phyloP scores from a whole-genome alignment of 2,888 invertebrate species.

The Caenorhabditis virilis region DNA sequence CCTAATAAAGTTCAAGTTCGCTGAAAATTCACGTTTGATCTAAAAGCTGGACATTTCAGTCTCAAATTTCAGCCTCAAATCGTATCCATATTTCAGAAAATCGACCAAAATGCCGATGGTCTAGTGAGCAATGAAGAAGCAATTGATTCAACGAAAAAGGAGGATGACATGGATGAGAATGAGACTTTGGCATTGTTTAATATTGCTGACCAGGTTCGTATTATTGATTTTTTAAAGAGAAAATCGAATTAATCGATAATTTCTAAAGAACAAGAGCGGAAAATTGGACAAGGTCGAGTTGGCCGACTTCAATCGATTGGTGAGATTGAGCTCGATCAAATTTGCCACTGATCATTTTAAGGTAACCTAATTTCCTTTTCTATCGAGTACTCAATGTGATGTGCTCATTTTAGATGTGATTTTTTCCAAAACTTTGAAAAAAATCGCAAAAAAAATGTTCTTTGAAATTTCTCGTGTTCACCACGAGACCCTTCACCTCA shows the following conservation, averaged over 20 bases:
- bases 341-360: constrained; percentile 65
- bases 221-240: no score
- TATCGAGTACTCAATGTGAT: no score
- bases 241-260: no score
- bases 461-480: background rate
- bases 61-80: no score
- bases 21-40: no score
- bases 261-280: constrained; percentile 62
- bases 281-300: constrained; percentile 65
- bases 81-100: constrained; percentile 31
- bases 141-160: constrained; percentile 56
- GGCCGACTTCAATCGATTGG: constrained; percentile 65
- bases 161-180: constrained; percentile 64
- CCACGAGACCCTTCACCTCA: no score
- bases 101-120: constrained; percentile 51
- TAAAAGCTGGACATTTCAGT: no score
- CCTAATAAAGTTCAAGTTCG: no score
- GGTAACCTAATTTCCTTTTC: no score
- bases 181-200: constrained; percentile 62
- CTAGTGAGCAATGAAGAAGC: constrained; percentile 59
- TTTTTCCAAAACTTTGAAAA: no score
- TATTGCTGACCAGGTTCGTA: constrained; percentile 67
- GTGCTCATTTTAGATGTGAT: no score
- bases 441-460: no score
- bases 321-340: constrained; percentile 65